Conservation (phyloP, 2,113 vertebrate species). For the Bombycilla garrulus region DNA sequence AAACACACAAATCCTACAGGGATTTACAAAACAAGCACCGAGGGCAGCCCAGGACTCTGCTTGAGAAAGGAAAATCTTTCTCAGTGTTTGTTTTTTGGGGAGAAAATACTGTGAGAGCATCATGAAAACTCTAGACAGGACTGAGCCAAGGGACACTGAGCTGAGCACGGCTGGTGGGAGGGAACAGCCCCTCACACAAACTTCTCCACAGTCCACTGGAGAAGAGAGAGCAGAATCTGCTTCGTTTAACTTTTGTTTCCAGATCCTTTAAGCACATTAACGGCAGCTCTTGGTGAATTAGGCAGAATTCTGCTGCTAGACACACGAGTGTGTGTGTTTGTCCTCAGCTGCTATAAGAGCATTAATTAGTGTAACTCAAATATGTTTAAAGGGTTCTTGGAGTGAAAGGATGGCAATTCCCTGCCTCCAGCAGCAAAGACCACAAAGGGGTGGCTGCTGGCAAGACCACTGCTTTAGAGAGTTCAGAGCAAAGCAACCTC, state of each 20-base stretch:
- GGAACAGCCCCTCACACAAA: background rate
- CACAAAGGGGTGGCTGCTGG: background rate
- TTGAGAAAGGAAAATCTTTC: background rate
- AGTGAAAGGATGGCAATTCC: background rate
- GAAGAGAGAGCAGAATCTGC: background rate
- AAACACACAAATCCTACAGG: background rate
- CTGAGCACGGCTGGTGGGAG: background rate
- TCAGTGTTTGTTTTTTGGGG: background rate
- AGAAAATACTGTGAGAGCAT: fast-evolving
- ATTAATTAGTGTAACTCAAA: background rate
- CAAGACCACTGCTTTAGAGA: background rate
- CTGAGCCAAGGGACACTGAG: background rate
- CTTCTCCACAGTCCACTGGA: background rate
- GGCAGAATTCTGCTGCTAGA: background rate
- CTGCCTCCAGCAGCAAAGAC: background rate
- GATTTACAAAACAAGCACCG: background rate
- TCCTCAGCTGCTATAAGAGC: background rate
- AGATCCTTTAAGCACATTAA: background rate
- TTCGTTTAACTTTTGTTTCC: background rate
- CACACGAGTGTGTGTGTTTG: background rate
- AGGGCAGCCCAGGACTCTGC: background rate
- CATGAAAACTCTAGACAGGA: background rate
- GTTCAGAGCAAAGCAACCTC: background rate
- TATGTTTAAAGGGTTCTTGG: background rate
- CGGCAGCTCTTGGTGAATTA: background rate